phyloP scores from a whole-genome alignment of 2,888 invertebrate species.

The Melieria picta region DNA sequence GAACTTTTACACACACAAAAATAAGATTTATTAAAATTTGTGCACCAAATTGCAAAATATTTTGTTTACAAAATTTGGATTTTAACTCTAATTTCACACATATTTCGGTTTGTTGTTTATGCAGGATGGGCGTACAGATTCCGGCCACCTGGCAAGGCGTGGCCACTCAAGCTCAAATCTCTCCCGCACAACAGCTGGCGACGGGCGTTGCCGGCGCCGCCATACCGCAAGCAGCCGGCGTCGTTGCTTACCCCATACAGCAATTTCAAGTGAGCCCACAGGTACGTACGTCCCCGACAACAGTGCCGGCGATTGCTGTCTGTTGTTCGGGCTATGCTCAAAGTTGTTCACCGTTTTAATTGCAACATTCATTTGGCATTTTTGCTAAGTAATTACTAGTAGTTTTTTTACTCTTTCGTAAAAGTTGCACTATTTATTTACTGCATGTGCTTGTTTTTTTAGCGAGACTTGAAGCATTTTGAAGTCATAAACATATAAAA shows the following conservation, averaged over 20 bases:
- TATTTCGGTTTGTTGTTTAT: slow-evolving; percentile 30
- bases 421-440: no score
- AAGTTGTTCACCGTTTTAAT: slow-evolving; percentile 8
- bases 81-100: no score
- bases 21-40: background rate
- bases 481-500: no score
- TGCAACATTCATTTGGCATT: slow-evolving; percentile 6
- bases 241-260: slow-evolving; percentile 91
- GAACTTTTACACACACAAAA: background rate
- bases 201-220: slow-evolving; percentile 75
- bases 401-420: background rate
- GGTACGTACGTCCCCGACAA: slow-evolving; percentile 54
- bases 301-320: background rate
- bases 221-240: slow-evolving; percentile 80
- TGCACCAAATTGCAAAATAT: background rate
- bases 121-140: slow-evolving; percentile 86
- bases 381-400: background rate
- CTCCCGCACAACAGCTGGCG: slow-evolving; percentile 75
- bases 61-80: background rate
- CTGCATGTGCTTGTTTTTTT: no score
- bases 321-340: slow-evolving; percentile 10
- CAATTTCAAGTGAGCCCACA: slow-evolving; percentile 84
- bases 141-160: slow-evolving; percentile 82
- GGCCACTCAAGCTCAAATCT: slow-evolving; percentile 78
- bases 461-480: no score